phyloP scores from a whole-genome alignment of 1,140 invertebrate genomes.

The Caenorhabditis inopinata region DNA sequence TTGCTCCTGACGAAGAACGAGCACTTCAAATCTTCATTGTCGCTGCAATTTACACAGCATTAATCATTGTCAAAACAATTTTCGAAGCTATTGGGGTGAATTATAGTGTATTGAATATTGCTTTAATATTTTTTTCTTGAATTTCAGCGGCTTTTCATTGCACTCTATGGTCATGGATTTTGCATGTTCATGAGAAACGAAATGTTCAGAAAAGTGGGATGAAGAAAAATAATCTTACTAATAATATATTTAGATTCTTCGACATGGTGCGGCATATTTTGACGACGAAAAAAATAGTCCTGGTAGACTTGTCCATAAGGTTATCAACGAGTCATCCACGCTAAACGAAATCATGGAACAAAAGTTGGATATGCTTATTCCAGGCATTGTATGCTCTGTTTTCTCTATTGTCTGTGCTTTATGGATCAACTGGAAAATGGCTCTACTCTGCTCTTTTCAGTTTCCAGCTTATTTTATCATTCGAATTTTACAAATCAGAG shows the following conservation, averaged over 20 bases:
- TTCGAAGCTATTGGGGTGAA: constrained; percentile 41
- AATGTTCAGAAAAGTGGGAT: constrained; percentile 55
- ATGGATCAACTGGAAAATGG: constrained; percentile 64
- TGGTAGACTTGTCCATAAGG: constrained; percentile 57
- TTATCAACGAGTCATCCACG: constrained; percentile 60
- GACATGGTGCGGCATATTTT: constrained; percentile 63
- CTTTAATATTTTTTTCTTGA: background rate
- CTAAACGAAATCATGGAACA: constrained; percentile 55
- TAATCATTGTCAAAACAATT: constrained; percentile 41
- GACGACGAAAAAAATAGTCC: constrained; percentile 62
- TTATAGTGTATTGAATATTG: no score
- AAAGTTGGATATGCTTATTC: constrained; percentile 59
- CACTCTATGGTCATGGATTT: constrained; percentile 62
- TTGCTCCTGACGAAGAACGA: constrained; percentile 25
- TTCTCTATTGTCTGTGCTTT: constrained; percentile 59
- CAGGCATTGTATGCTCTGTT: constrained; percentile 58
- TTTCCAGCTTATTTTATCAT: constrained; percentile 64
- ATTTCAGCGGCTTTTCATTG: constrained; percentile 56
- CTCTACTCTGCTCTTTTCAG: constrained; percentile 60
- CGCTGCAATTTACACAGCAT: constrained; percentile 35
- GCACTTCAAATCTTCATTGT: constrained; percentile 31
- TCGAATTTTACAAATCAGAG: constrained; percentile 56
- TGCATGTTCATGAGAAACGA: constrained; percentile 55
- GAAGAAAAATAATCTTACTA: background rate
- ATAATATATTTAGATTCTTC: constrained; percentile 42